A percentile compares a stretch with the other conserved stretches of the same genome.
phyloP scores from a whole-genome alignment of 2,888 invertebrate genomes.

The Camponotus fellah region DNA sequence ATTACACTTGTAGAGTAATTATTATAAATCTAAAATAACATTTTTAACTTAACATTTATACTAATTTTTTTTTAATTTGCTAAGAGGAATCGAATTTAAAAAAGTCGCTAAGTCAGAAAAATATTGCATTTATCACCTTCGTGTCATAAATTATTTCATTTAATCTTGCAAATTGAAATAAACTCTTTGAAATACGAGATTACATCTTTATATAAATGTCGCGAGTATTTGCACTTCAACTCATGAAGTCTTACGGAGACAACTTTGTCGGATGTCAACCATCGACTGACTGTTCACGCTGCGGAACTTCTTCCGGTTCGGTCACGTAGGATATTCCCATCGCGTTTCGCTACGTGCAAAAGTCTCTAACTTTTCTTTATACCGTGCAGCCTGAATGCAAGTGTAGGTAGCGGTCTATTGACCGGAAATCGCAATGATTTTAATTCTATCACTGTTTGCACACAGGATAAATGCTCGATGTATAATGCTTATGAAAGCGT shows the following conservation, averaged over 20 bases:
- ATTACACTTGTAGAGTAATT: background rate
- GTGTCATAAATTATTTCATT: slow-evolving; percentile 2
- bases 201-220: slow-evolving; percentile 14
- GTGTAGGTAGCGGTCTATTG: slow-evolving; percentile 59
- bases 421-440: slow-evolving; percentile 66
- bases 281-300: slow-evolving; percentile 73
- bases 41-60: no score
- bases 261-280: slow-evolving; percentile 62
- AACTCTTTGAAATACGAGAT: slow-evolving; percentile 1
- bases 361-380: slow-evolving; percentile 47
- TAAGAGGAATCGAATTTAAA: background rate
- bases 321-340: slow-evolving; percentile 78
- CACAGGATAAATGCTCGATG: slow-evolving; percentile 14
- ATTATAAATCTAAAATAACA: no score
- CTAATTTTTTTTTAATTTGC: no score
- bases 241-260: slow-evolving; percentile 29
- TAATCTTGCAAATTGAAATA: background rate
- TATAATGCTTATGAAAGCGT: background rate
- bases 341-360: slow-evolving; percentile 68
- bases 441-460: slow-evolving; percentile 17
- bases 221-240: slow-evolving; percentile 5
- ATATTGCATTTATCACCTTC: background rate
- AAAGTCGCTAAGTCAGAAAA: background rate
- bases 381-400: slow-evolving; percentile 38
- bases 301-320: slow-evolving; percentile 81